Conservation (phyloP, 1,140 invertebrate species). For the Mycetomoellerius zeteki region DNA sequence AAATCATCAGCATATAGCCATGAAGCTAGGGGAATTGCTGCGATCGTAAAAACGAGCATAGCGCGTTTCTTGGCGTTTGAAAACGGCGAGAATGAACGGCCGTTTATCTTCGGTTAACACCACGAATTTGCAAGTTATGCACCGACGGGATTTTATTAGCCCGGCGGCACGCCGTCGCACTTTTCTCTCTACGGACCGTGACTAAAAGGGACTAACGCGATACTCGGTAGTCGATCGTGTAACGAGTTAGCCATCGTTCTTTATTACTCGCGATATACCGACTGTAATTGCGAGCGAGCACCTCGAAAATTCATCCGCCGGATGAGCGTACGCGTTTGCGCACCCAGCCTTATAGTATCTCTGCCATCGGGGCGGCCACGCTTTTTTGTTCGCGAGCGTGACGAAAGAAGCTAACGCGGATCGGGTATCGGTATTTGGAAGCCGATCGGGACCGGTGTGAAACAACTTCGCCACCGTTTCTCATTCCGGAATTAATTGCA, state of each 20-base stretch:
- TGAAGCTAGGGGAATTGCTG: not conserved
- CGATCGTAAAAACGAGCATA: constrained; percentile 14
- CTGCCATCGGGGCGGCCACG: constrained; percentile 38
- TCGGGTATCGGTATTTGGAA: constrained; percentile 73
- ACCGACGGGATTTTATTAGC: constrained; percentile 70
- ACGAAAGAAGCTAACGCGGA: constrained; percentile 74
- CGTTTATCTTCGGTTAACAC: constrained; percentile 62
- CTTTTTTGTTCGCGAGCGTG: constrained; percentile 66
- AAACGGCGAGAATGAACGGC: constrained; percentile 44
- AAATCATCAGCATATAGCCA: not conserved
- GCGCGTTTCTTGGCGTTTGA: not conserved
- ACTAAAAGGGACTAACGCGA: constrained; percentile 75
- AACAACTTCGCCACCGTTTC: constrained; percentile 68
- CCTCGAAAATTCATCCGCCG: constrained; percentile 71
- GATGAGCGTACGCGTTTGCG: constrained; percentile 11
- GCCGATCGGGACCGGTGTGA: constrained; percentile 69
- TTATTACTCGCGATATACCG: constrained; percentile 69
- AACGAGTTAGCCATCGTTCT: constrained; percentile 75
- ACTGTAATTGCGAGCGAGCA: constrained; percentile 72
- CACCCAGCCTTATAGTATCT: constrained; percentile 38
- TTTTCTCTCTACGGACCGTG: constrained; percentile 68
- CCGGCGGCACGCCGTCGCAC: constrained; percentile 65
- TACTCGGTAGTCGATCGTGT: constrained; percentile 76
- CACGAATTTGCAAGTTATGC: constrained; percentile 86
- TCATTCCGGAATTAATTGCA: constrained; percentile 70